Base-by-base conservation (phyloP, 2,888 invertebrate genomes). In the Dicycla oo region DNA sequence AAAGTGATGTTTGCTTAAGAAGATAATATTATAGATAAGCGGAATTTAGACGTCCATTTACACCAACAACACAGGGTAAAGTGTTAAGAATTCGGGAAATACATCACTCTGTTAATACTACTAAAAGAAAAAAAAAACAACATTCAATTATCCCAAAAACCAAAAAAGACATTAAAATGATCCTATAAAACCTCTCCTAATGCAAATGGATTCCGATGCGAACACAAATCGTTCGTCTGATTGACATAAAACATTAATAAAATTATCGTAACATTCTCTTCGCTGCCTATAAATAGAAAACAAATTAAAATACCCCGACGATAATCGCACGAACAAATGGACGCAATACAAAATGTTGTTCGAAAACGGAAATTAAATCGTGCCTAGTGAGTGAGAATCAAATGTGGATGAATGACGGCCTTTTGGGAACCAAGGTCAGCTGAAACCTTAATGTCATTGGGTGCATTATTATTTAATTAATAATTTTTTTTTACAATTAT, bases 171-270 rank as follows among this genome's bases (percentile, higher is more conserved):
- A 76, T 75, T 76, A 43, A 75, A 58, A 43, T 75, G 3, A 81
- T 81, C 58, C 47, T 20, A 43, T 23, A 77, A 78, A 78, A 78
- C 49, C 49, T 10, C 47, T 13, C 23, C 51, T 60, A 51, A 82
- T 60, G 61, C 63, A 65, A 78, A 75, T 61, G 53, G 83, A 61
- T 78, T 82, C 51, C 72, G 15, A 57, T 57, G n/a, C 61, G 26
- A 70, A 70, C 56, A 82, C 60, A 82, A 78, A 82, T 70, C 78
- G 64, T 53, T 53, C n/a, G 38, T 65, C 64, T 66, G 79, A 78
- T 71, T 82, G 79, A 82, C 83, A 60, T 66, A 49, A 78, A 82
- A 78, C 78, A 82, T 78, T 72, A 65, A n/a, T n/a, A n/a, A n/a
- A n/a, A 79, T 83, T 82, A 78, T 65, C 38, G n/a, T 43, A 70